A percentile compares a stretch with the other conserved stretches of the same genome.
These are phyloP conservation scores for Prochilodus magdalenae DNA, from an alignment of 2,113 vertebrate species.

Conservation along the genomic window DNA sequence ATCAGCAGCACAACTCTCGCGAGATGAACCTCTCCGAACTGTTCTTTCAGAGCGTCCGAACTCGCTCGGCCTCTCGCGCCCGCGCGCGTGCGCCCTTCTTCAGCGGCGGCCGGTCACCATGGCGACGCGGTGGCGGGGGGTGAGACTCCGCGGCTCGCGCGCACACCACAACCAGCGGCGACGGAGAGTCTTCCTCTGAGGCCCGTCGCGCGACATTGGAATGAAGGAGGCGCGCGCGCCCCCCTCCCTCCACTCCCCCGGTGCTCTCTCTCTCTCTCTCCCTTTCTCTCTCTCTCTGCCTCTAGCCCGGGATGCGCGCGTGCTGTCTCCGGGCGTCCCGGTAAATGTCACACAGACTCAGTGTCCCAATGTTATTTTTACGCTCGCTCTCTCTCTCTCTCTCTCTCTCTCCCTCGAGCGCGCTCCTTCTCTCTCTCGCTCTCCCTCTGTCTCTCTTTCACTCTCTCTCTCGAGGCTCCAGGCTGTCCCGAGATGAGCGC, in stretches of 20 bases:
- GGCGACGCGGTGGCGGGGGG: neutral
- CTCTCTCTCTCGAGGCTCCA: neutral
- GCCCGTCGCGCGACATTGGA: neutral
- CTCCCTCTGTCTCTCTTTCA: neutral
- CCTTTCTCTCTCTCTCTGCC: conserved; percentile 66
- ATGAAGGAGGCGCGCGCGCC: neutral
- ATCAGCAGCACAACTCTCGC: neutral
- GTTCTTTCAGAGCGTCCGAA: neutral
- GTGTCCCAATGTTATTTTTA: neutral
- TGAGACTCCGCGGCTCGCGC: too few relatives aligned
- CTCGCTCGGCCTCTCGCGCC: neutral
- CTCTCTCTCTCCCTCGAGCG: conserved; percentile 7
- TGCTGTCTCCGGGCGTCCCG: neutral
- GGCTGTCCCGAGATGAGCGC: too few relatives aligned
- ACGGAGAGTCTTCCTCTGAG: neutral
- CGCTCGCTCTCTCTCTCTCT: neutral
- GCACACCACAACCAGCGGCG: neutral
- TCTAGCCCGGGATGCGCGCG: conserved; percentile 36
- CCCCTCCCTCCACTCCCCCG: neutral
- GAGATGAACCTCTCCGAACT: neutral
- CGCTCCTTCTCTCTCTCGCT: neutral
- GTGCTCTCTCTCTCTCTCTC: conserved; percentile 67
- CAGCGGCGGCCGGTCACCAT: neutral
- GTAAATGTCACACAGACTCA: neutral
- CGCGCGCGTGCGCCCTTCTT: neutral